Conservation (phyloP, 2,888 invertebrate species). For the Agrochola lota region DNA sequence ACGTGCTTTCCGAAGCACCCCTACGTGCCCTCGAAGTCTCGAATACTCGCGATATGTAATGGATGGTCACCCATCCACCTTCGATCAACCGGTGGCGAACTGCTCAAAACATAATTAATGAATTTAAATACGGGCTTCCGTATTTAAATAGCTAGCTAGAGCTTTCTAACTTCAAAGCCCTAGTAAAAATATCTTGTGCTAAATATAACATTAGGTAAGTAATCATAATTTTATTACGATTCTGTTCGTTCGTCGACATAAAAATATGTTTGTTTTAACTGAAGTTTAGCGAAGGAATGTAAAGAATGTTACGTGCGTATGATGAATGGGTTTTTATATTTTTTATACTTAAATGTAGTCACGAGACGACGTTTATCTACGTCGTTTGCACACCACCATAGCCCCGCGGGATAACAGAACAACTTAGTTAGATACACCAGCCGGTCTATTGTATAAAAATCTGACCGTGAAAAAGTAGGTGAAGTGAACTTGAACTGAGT, state of each 20-base stretch:
- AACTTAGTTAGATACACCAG: no score
- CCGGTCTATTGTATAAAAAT: no score
- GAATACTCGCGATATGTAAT: no score
- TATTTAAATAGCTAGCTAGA: no score
- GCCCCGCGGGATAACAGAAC: not conserved
- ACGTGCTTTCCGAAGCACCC: no score
- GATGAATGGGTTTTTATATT: conserved; percentile 24
- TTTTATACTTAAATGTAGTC: conserved; percentile 1
- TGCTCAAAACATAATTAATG: not conserved
- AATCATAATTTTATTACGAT: conserved; percentile 47
- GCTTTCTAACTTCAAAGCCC: not conserved
- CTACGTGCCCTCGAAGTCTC: no score
- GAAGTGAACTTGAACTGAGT: no score
- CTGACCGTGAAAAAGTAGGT: no score
- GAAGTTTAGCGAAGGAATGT: conserved; percentile 54
- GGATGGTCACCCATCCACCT: no score
- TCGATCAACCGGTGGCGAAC: no score
- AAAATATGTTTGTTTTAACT: conserved; percentile 57
- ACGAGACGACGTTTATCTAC: not conserved
- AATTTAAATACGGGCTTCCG: not conserved
- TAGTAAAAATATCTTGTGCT: conserved; percentile 15
- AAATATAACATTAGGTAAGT: conserved; percentile 14
- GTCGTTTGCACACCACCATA: not conserved
- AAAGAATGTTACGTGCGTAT: conserved; percentile 48
- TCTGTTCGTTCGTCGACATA: conserved; percentile 49